Evolutionary conservation across 2,797 vertebrate species (phyloP).

Genomic region (Enteromius trimaculatus): DNA sequence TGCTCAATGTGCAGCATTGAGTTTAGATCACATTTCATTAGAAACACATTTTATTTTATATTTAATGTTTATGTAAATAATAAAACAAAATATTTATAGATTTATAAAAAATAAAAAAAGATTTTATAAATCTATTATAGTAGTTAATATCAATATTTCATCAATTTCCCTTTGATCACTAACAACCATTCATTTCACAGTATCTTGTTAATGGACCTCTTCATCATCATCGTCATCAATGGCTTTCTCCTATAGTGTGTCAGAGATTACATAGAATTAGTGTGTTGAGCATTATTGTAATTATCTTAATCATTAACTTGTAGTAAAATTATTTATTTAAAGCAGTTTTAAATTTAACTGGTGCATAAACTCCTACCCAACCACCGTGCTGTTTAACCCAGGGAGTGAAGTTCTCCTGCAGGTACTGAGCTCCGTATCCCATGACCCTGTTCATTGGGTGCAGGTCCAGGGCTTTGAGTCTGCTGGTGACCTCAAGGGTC

Average conservation of each 20-base stretch:
- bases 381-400: conserved; percentile 67
- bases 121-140: background rate
- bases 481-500: conserved; percentile 68
- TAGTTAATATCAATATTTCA: background rate
- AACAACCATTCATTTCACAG: background rate
- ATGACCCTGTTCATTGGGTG: conserved; percentile 62
- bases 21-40: background rate
- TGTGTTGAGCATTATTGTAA: background rate
- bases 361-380: conserved; percentile 62
- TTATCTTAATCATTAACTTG: background rate
- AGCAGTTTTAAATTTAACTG: background rate
- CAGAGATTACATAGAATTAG: background rate
- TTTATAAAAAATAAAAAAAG: background rate
- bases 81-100: background rate
- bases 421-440: conserved; percentile 60
- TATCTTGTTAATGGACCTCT: conserved; percentile 49
- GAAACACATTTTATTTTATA: background rate
- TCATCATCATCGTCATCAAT: conserved; percentile 55
- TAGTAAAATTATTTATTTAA: background rate
- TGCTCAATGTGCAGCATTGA: background rate
- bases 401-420: conserved; percentile 57
- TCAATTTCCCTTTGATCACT: background rate
- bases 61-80: background rate
- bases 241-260: conserved; percentile 53
- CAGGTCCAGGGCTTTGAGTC: conserved; percentile 53